Evolutionary conservation across 2,113 vertebrate genomes (phyloP).

Genomic region (Callipepla squamata): DNA sequence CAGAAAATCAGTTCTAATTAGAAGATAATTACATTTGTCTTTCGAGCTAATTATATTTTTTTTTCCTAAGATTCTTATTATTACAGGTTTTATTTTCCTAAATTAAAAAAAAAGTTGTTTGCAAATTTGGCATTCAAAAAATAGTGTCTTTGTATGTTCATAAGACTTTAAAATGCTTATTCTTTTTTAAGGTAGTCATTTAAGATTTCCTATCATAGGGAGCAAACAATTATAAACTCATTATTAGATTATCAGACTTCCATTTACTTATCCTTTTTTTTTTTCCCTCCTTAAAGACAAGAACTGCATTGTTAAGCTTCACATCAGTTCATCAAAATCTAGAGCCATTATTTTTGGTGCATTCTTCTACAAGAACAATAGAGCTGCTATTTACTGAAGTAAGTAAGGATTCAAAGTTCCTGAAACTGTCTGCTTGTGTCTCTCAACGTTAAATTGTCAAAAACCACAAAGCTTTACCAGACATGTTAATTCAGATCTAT

Average conservation of each 20-base stretch:
- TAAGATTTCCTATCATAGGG: not conserved
- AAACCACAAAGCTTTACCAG: conserved; percentile 28
- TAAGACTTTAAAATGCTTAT: not conserved
- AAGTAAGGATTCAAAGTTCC: not conserved
- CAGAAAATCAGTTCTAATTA: not conserved
- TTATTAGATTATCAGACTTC: not conserved
- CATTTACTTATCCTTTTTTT: not conserved
- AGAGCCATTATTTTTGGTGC: not conserved
- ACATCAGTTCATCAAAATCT: not conserved
- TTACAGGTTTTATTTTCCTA: not conserved
- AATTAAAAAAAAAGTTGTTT: not conserved
- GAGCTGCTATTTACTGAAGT: not conserved
- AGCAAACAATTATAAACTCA: not conserved
- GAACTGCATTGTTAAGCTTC: not conserved
- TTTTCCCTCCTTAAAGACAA: not conserved
- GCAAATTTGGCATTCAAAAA: not conserved
- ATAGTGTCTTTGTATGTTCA: not conserved
- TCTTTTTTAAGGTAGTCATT: not conserved
- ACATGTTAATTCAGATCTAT: not conserved
- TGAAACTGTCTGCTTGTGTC: not conserved
- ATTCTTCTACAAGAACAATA: not conserved
- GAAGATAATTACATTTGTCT: not conserved
- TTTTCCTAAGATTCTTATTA: not conserved
- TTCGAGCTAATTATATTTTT: not conserved
- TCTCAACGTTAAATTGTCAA: conserved; percentile 26